Conservation (phyloP, 2,113 vertebrate species). For the Neotoma lepida region DNA sequence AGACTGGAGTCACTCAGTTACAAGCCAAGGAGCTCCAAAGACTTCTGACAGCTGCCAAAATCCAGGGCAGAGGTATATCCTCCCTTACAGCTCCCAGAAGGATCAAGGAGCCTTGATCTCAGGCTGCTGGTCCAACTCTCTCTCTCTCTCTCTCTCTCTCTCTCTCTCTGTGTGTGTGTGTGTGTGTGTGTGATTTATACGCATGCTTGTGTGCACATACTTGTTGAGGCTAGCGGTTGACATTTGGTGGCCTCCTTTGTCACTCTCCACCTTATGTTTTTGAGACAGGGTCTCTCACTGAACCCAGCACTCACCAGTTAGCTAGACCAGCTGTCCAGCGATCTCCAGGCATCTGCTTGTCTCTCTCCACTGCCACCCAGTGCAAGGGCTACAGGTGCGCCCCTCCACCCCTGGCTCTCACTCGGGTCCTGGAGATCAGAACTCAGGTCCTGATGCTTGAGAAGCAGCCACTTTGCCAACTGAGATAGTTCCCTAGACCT, state of each 20-base stretch:
- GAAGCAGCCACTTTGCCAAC: neutral
- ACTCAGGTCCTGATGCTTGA: neutral
- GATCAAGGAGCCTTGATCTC: neutral
- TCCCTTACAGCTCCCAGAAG: neutral
- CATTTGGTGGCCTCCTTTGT: no score
- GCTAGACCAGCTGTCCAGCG: neutral
- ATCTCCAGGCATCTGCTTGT: neutral
- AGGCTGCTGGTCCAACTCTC: neutral
- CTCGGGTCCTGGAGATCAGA: neutral
- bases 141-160: neutral
- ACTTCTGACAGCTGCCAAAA: neutral
- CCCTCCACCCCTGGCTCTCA: neutral
- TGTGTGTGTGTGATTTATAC: neutral
- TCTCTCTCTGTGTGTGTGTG: neutral
- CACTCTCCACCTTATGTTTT: neutral
- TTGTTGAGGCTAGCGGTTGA: neutral
- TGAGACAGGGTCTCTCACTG: neutral
- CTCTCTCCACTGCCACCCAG: neutral
- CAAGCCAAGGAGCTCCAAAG: neutral
- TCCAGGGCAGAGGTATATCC: neutral
- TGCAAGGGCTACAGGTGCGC: neutral
- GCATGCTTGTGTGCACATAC: neutral
- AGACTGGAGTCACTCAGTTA: neutral
- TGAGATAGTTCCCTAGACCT: neutral
- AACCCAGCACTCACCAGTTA: neutral